Evolutionary conservation across 2,797 vertebrate species (phyloP).

Genomic region (Spinus olivaceus): DNA sequence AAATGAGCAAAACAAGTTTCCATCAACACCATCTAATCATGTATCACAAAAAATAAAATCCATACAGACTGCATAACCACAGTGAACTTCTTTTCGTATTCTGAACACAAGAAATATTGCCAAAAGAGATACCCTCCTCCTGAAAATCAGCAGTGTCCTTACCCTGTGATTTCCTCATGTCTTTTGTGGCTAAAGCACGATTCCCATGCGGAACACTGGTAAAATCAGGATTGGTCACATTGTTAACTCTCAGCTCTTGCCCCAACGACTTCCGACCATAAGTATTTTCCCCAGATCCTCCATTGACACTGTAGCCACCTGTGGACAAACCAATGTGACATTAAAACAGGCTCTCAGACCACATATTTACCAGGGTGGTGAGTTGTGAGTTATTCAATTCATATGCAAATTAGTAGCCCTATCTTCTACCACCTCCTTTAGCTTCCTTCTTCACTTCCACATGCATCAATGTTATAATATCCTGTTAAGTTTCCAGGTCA

Average conservation of each 20-base stretch:
- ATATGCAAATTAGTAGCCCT: background rate
- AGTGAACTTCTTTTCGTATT: background rate
- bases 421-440: background rate
- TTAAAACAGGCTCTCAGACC: background rate
- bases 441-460: background rate
- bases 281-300: slow-evolving; percentile 95
- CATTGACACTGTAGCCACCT: slow-evolving; percentile 96
- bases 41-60: background rate
- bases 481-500: background rate
- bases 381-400: background rate
- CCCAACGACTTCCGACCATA: slow-evolving; percentile 99
- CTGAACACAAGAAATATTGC: background rate
- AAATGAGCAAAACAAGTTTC: background rate
- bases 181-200: slow-evolving; percentile 99
- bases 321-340: background rate
- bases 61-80: background rate
- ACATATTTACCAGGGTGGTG: background rate
- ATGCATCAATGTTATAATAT: background rate
- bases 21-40: background rate
- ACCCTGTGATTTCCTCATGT: slow-evolving; percentile 99
- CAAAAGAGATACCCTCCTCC: background rate
- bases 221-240: slow-evolving; percentile 93
- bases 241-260: slow-evolving; percentile 99
- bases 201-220: slow-evolving; percentile 98
- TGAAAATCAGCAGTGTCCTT: slow-evolving; percentile 13